A percentile compares a stretch with the other conserved stretches of the same genome.
These are phyloP conservation scores for Diplosoma virens DNA, from an alignment of 23 tunicate genomes.

Conservation along the genomic window DNA sequence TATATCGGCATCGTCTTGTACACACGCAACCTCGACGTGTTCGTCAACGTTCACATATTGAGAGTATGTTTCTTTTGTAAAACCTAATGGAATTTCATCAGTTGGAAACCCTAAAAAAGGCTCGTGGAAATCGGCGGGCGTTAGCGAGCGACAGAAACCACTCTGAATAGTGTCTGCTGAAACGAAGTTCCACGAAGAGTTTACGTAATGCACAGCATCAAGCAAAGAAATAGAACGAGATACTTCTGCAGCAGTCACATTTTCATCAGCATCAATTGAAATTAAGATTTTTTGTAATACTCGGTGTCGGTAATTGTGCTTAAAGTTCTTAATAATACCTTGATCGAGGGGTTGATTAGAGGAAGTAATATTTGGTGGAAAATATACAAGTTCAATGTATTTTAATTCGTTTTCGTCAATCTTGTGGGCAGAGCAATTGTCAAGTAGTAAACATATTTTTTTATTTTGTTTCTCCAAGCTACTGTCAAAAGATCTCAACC, in stretches of 20 bases:
- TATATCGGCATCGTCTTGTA: slow-evolving; percentile 26
- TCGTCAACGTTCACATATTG: slow-evolving; percentile 19
- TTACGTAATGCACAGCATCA: slow-evolving; percentile 20
- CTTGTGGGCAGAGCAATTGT: slow-evolving; percentile 34
- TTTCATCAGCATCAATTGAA: slow-evolving; percentile 2
- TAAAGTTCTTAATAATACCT: slow-evolving; percentile 33
- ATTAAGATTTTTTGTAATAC: slow-evolving; percentile 24
- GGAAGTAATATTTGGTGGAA: slow-evolving; percentile 22
- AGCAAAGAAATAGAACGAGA: slow-evolving; percentile 23
- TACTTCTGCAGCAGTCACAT: neutral
- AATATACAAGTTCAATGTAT: slow-evolving; percentile 5
- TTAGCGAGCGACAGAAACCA: slow-evolving; percentile 26
- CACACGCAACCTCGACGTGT: neutral
- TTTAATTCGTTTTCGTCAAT: neutral
- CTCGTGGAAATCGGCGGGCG: slow-evolving; percentile 26
- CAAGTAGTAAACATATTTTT: slow-evolving; percentile 15
- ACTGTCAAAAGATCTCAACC: neutral
- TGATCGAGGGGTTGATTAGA: slow-evolving; percentile 30
- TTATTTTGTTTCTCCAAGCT: neutral
- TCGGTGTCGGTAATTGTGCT: slow-evolving; percentile 31
- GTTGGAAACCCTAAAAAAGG: slow-evolving; percentile 31
- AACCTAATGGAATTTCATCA: slow-evolving; percentile 17
- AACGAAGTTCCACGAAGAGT: slow-evolving; percentile 22
- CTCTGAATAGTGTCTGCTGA: slow-evolving; percentile 25
- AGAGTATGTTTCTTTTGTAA: slow-evolving; percentile 16